Evolutionary conservation across 2,797 vertebrate genomes (phyloP).

Genomic region (Urosaurus nigricauda): DNA sequence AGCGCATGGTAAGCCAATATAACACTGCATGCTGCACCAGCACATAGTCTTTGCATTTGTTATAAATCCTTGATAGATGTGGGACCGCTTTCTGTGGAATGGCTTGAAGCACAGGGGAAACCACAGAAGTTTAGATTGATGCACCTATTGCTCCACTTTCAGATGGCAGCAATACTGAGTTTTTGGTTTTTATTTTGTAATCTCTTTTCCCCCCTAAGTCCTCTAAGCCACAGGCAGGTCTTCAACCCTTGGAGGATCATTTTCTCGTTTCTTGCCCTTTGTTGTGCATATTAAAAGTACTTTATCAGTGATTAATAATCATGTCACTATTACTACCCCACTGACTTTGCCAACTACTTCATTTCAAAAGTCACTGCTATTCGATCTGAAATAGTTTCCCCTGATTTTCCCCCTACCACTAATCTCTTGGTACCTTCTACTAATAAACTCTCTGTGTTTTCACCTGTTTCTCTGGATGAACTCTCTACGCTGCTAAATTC

Average conservation of each 20-base stretch:
- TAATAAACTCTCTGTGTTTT: too few relatives aligned
- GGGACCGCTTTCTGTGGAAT: not conserved
- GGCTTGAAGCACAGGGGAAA: not conserved
- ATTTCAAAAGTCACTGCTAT: too few relatives aligned
- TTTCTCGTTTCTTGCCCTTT: not conserved
- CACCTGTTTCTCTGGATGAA: too few relatives aligned
- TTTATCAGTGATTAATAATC: not conserved
- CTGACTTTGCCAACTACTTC: too few relatives aligned
- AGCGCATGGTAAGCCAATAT: constrained; percentile 84
- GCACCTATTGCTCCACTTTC: not conserved
- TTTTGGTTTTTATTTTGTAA: not conserved
- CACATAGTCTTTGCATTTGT: too few relatives aligned
- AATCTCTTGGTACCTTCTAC: too few relatives aligned
- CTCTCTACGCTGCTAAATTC: too few relatives aligned
- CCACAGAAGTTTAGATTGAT: not conserved
- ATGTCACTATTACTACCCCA: not conserved
- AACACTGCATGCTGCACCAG: accelerated
- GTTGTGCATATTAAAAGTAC: not conserved
- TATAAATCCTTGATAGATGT: not conserved
- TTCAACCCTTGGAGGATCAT: not conserved
- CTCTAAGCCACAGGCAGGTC: not conserved
- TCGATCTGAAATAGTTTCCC: too few relatives aligned
- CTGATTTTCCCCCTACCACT: too few relatives aligned
- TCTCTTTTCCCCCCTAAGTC: too few relatives aligned
- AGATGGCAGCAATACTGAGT: not conserved